phyloP scores from a whole-genome alignment of 2,888 invertebrate species.

The Dryocosmus kuriphilus region DNA sequence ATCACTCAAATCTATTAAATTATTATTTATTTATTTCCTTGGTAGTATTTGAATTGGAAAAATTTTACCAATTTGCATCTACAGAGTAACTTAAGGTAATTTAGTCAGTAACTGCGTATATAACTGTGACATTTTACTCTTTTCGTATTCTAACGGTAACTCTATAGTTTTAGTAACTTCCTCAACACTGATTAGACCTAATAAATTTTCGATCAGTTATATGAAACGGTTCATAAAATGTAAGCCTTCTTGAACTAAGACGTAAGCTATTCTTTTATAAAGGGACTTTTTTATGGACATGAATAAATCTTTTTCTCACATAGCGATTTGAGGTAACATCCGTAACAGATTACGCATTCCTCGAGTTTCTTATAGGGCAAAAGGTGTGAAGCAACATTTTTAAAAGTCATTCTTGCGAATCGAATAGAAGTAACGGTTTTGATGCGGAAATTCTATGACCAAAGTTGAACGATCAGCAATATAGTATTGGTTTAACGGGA shows the following conservation, averaged over 20 bases:
- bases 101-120: neutral
- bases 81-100: neutral
- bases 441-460: constrained; percentile 21
- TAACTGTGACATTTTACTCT: neutral
- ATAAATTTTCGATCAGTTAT: neutral
- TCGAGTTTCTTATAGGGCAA: constrained; percentile 4
- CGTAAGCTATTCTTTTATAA: neutral
- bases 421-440: constrained; percentile 26
- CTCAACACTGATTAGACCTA: no score
- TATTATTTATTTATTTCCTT: no score
- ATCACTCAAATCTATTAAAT: no score
- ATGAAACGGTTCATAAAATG: neutral
- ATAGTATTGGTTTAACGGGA: constrained; percentile 27
- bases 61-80: neutral
- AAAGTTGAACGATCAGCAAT: neutral
- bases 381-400: constrained; percentile 19
- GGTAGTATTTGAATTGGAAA: no score
- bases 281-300: neutral
- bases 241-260: neutral
- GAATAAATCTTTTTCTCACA: neutral
- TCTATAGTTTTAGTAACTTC: neutral
- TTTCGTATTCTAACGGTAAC: neutral
- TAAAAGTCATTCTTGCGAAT: constrained; percentile 31
- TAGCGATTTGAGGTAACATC: constrained; percentile 11
- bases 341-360: constrained; percentile 8